phyloP scores from a whole-genome alignment of 2,113 vertebrate species.

The Corvus cornix region DNA sequence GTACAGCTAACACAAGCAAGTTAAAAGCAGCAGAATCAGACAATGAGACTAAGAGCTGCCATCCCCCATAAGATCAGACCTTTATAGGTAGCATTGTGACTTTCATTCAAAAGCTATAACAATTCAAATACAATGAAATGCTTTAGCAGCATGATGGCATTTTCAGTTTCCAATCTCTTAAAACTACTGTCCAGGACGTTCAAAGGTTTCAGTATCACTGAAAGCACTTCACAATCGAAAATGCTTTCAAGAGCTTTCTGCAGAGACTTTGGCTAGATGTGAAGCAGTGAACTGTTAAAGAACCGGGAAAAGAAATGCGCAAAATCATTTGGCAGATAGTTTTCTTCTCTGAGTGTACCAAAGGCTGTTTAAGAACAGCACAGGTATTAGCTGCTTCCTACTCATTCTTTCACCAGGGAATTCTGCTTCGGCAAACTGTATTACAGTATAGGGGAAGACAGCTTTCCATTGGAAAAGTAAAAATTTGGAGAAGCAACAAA shows the following conservation, averaged over 20 bases:
- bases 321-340: slow-evolving; percentile 18
- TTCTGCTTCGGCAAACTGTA: neutral
- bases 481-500: neutral
- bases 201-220: slow-evolving; percentile 13
- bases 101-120: neutral
- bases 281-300: slow-evolving; percentile 37
- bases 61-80: neutral
- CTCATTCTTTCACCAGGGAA: neutral
- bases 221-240: slow-evolving; percentile 13
- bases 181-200: neutral
- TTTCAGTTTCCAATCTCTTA: slow-evolving; percentile 14
- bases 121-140: slow-evolving; percentile 27
- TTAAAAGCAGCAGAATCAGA: neutral
- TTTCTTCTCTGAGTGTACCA: neutral
- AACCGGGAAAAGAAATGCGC: neutral
- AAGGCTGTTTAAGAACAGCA: neutral
- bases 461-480: neutral
- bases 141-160: neutral
- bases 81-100: neutral
- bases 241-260: slow-evolving; percentile 40
- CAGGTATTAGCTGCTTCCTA: neutral
- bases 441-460: neutral
- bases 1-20: neutral
- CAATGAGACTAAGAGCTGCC: neutral
- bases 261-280: neutral